Evolutionary conservation across 2,113 vertebrate genomes (phyloP).

Genomic region (Perognathus longimembris): DNA sequence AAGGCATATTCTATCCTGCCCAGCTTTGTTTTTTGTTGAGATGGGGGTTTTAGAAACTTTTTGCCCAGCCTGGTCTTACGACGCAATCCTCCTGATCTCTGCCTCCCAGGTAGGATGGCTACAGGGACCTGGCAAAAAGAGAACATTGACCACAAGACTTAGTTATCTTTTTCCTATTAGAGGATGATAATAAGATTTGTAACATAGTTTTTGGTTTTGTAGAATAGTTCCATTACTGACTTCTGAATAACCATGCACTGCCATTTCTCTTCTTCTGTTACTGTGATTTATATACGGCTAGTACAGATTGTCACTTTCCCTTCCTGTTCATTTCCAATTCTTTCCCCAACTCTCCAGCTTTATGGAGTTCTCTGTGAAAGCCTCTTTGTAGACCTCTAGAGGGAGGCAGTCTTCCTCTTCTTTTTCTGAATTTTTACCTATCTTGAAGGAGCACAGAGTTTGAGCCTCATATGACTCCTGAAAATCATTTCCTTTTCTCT

Average conservation of each 20-base stretch:
- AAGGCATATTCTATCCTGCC: too few species aligned
- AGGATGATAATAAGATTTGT: not conserved
- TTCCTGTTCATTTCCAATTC: not conserved
- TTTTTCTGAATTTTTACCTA: not conserved
- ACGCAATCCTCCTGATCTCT: too few species aligned
- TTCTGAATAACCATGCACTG: not conserved
- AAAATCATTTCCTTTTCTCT: not conserved
- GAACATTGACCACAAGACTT: too few species aligned
- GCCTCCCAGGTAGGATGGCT: too few species aligned
- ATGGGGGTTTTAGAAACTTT: too few species aligned
- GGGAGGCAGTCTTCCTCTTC: not conserved
- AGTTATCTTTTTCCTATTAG: too few species aligned
- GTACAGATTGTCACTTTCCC: not conserved
- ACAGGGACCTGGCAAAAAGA: too few species aligned
- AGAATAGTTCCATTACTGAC: not conserved
- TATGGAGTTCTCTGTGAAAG: not conserved
- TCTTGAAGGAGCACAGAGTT: not conserved
- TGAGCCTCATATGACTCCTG: not conserved
- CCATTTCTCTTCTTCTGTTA: not conserved
- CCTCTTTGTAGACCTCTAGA: not conserved
- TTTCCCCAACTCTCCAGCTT: not conserved
- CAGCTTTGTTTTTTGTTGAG: too few species aligned
- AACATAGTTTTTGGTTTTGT: not conserved
- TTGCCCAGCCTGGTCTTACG: too few species aligned
- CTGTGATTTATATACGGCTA: not conserved